A percentile compares a stretch with the other conserved stretches of the same genome.
Conservation (phyloP, 2,888 invertebrate genomes). For the Resseliella maxima region DNA sequence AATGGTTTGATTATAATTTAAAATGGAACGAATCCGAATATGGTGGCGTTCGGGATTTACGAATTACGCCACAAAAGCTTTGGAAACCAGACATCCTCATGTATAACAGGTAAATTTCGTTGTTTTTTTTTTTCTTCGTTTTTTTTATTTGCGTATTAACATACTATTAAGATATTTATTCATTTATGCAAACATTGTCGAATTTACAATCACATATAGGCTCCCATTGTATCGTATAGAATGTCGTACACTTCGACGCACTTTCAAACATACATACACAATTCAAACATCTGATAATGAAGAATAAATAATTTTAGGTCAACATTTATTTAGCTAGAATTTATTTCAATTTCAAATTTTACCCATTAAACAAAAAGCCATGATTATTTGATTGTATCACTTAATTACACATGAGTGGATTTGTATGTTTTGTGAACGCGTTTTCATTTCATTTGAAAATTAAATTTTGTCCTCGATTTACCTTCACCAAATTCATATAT, state of each 20-base stretch:
- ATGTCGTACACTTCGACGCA: background rate
- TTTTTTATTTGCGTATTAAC: background rate
- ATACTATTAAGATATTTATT: background rate
- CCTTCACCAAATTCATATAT: background rate
- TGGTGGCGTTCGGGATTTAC: conserved; percentile 91
- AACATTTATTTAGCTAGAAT: background rate
- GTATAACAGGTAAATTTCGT: conserved; percentile 89
- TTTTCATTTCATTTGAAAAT: background rate
- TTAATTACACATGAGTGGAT: background rate
- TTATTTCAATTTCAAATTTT: background rate
- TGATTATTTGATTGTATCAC: conserved; percentile 15
- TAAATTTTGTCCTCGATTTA: conserved; percentile 6
- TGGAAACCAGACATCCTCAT: conserved; percentile 99
- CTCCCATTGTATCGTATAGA: no score
- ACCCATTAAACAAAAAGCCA: background rate
- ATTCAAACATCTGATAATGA: background rate
- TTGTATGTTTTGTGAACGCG: background rate
- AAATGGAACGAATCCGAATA: conserved; percentile 96
- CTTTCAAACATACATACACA: no score
- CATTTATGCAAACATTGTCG: background rate
- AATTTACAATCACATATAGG: no score
- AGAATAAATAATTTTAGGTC: background rate
- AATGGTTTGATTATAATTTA: conserved; percentile 98
- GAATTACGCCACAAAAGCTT: conserved; percentile 93
- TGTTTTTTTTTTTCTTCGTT: background rate